Base-by-base conservation (phyloP, 2,888 invertebrate genomes). In the Aethes cnicana region DNA sequence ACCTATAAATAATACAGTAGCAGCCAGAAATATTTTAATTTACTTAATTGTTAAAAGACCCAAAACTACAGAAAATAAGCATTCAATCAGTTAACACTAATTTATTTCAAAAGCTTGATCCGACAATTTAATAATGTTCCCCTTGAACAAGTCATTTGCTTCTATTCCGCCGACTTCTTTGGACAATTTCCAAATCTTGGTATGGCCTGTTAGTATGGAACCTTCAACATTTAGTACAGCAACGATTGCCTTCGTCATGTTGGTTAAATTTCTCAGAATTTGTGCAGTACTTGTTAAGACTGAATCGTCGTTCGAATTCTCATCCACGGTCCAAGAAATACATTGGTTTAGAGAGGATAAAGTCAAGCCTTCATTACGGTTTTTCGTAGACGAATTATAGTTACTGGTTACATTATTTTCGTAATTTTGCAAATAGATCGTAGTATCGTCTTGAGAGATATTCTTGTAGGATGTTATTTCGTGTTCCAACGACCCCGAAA, bases 121-220 rank as follows among this genome's bases (percentile, higher is more conserved):
- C 41, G 42, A 33, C 35, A 55, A 35, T 36, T 57, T 46, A 16
- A 39, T 33, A 5, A 66, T 26, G 14, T 58, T 42, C 20, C 62
- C 65, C 21, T 54, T 48, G 42, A 50, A 60, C 23, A 62, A 54
- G 18, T 59, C 61, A 55, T 64, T 62, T 3, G 59, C 49, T 12
- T 53, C 37, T 37, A 61, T 49, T 33, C 32, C 48, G 14, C 53
- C 56, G 11, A 61, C 52, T 9, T 57, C 52, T 4, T 59, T 12
- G 12, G 55, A 54, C 37, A 66, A 46, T 42, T 58, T 53, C 64
- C 59, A 66, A n/a, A 66, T 53, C 5, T 39, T 36, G 4, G 56
- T 21, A 8, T 52, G 58, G 16, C 61, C 58, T 2, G 48, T 49
- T 6, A 58, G 6, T 0, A 41, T 4, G 0, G 48, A 32, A 4